phyloP scores from a whole-genome alignment of 64 coral and sea anemone genomes.

The Actinia equina region DNA sequence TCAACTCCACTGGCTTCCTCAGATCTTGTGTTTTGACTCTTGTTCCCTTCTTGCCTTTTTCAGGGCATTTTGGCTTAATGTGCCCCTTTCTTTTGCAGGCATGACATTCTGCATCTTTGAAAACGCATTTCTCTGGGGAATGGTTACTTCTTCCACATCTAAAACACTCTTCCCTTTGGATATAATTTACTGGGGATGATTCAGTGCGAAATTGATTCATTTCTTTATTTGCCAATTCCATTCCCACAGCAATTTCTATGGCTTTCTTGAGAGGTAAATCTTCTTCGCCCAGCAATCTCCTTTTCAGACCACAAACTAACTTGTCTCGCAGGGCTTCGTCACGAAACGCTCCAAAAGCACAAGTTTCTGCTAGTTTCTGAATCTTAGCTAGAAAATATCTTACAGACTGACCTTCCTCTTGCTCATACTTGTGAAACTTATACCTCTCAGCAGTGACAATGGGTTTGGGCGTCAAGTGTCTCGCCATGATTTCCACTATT shows the following conservation, averaged over 20 bases:
- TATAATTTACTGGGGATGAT: not conserved
- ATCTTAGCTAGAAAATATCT: conserved; percentile 21
- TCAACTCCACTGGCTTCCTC: too few relatives aligned
- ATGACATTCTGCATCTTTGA: too few relatives aligned
- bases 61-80: too few relatives aligned
- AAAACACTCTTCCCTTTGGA: conserved; percentile 1
- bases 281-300: not conserved
- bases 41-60: too few relatives aligned
- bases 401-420: conserved; percentile 32
- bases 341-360: conserved; percentile 2
- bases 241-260: conserved; percentile 24
- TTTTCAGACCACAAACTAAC: conserved; percentile 1
- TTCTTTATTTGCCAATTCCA: conserved; percentile 14
- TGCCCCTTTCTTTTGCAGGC: too few relatives aligned
- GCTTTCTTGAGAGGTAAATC: conserved; percentile 30
- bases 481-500: not conserved
- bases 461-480: not conserved
- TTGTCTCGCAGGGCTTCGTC: conserved; percentile 28
- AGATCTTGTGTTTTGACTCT: too few relatives aligned
- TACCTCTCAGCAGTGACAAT: conserved; percentile 1
- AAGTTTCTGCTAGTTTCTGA: conserved; percentile 30
- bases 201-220: not conserved
- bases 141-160: too few relatives aligned
- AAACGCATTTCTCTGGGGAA: too few relatives aligned
- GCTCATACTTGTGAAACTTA: conserved; percentile 26